Conservation (phyloP, 2,113 vertebrate species). For the Nibea albiflora region DNA sequence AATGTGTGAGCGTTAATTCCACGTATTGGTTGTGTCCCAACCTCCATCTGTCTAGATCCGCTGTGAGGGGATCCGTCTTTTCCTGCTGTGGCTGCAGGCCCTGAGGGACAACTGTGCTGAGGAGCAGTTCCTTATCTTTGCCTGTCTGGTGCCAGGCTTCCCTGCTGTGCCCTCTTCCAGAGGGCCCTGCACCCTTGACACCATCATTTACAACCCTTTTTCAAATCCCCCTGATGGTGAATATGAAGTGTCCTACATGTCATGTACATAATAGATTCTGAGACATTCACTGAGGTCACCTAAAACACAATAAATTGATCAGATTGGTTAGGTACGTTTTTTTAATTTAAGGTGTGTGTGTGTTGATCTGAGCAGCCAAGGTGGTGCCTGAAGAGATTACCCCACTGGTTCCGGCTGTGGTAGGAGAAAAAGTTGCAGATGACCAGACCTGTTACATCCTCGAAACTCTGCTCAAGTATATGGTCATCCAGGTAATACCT, state of each 20-base stretch:
- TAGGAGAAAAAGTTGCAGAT: slow-evolving; percentile 92
- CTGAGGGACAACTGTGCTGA: slow-evolving; percentile 95
- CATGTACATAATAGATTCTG: not conserved
- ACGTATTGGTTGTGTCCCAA: not conserved
- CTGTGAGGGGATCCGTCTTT: slow-evolving; percentile 97
- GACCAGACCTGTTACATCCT: slow-evolving; percentile 97
- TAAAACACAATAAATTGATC: not conserved
- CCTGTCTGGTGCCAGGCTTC: slow-evolving; percentile 97
- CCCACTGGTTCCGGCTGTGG: slow-evolving; percentile 90
- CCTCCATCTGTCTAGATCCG: slow-evolving; percentile 86
- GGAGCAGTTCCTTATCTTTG: slow-evolving; percentile 96
- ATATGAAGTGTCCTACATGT: too few relatives aligned
- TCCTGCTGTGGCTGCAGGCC: slow-evolving; percentile 97
- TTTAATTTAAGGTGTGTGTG: slow-evolving; percentile 8
- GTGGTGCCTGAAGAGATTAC: slow-evolving; percentile 96
- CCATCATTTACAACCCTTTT: slow-evolving; percentile 91
- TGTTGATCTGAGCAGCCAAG: slow-evolving; percentile 86
- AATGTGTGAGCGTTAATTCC: not conserved
- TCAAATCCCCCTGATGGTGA: slow-evolving; percentile 87
- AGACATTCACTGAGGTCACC: not conserved
- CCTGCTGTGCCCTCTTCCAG: slow-evolving; percentile 89
- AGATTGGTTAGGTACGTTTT: not conserved
- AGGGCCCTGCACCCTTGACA: slow-evolving; percentile 95
- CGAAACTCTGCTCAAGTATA: slow-evolving; percentile 93
- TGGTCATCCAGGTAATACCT: slow-evolving; percentile 93